Conservation (phyloP, 2,888 invertebrate genomes). For the Meloe dianella region DNA sequence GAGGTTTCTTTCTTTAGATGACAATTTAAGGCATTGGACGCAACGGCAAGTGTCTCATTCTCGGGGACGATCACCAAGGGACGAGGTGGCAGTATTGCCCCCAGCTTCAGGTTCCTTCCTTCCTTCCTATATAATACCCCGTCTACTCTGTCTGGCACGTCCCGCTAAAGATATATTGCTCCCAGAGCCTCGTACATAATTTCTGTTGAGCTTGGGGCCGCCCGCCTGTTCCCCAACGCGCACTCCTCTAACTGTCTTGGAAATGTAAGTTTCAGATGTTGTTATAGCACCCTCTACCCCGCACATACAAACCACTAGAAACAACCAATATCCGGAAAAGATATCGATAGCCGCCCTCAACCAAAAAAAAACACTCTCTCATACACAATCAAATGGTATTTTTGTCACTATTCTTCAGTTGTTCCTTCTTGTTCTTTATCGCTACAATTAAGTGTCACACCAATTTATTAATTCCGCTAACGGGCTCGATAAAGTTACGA, state of each 20-base stretch:
- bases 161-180: conserved; percentile 60
- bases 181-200: conserved; percentile 63
- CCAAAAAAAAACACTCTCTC: not conserved
- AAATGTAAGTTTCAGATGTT: conserved; percentile 43
- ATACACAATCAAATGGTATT: conserved; percentile 30
- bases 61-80: conserved; percentile 58
- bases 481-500: conserved; percentile 48
- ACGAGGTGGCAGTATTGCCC: conserved; percentile 41
- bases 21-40: conserved; percentile 55
- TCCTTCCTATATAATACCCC: conserved; percentile 57
- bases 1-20: conserved; percentile 56
- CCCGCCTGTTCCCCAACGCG: conserved; percentile 36
- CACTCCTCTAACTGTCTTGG: conserved; percentile 36
- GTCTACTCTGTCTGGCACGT: conserved; percentile 61
- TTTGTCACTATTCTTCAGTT: conserved; percentile 25
- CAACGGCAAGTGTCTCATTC: conserved; percentile 58
- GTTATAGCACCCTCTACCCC: conserved; percentile 18
- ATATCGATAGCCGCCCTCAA: conserved; percentile 20
- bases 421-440: conserved; percentile 32
- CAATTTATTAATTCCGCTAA: conserved; percentile 47
- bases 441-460: conserved; percentile 42
- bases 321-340: conserved; percentile 26
- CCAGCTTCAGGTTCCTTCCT: conserved; percentile 56
- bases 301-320: conserved; percentile 26
- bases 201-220: conserved; percentile 54